Conservation (phyloP, 2,113 vertebrate genomes). For the Cheilinus undulatus region DNA sequence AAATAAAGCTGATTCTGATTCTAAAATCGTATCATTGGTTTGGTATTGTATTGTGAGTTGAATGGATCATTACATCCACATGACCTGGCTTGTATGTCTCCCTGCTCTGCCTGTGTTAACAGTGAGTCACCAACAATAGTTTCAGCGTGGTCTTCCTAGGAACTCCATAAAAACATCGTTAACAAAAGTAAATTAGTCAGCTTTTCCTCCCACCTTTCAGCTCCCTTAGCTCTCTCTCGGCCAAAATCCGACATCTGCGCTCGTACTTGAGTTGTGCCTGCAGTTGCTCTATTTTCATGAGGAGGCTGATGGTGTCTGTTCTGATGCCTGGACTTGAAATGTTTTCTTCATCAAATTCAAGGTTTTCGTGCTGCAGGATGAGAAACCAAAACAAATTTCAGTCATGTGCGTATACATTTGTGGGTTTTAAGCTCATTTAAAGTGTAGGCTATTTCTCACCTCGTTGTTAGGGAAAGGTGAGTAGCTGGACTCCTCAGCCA, state of each 20-base stretch:
- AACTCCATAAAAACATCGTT: background rate
- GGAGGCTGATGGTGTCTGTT: constrained; percentile 81
- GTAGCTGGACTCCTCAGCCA: constrained; percentile 60
- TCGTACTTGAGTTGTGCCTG: constrained; percentile 82
- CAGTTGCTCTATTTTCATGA: constrained; percentile 83
- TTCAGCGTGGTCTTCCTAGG: background rate
- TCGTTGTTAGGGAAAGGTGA: constrained; percentile 65
- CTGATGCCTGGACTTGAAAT: constrained; percentile 70
- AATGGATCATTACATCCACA: too few relatives aligned
- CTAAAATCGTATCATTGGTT: too few relatives aligned
- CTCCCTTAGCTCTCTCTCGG: constrained; percentile 78
- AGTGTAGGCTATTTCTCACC: constrained; percentile 26
- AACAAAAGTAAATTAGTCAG: background rate
- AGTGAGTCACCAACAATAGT: background rate
- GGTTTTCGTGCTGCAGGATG: constrained; percentile 56
- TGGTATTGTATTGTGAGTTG: too few relatives aligned
- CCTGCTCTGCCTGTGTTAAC: background rate
- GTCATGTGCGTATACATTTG: background rate
- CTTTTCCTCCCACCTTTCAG: constrained; percentile 74
- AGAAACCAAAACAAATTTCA: background rate
- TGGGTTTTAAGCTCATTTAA: background rate
- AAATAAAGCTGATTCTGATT: too few relatives aligned
- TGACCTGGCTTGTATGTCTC: background rate
- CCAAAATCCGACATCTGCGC: constrained; percentile 78
- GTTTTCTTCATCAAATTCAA: constrained; percentile 75